A percentile compares a stretch with the other conserved stretches of the same genome.
Conservation (phyloP, 2,888 invertebrate species). For the Diarsia brunnea region DNA sequence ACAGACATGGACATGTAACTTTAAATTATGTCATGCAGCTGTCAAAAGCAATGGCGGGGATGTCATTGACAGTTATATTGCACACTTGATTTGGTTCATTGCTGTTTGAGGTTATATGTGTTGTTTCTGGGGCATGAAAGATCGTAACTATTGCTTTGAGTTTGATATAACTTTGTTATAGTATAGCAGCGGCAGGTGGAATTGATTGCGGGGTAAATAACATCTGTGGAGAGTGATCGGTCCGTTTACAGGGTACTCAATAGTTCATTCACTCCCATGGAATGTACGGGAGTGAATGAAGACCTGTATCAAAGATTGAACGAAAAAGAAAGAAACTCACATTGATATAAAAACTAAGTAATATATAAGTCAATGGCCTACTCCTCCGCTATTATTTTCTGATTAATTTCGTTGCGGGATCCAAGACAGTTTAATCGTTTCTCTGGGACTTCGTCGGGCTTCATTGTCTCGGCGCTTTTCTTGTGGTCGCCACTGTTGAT, state of each 20-base stretch:
- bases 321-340: no score
- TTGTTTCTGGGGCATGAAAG: not conserved
- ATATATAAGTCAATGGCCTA: no score
- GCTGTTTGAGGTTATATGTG: constrained; percentile 5
- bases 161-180: constrained; percentile 3
- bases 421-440: no score
- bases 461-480: no score
- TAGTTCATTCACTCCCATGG: no score
- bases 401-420: no score
- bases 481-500: no score
- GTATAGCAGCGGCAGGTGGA: not conserved
- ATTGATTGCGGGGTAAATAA: not conserved
- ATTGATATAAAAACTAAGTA: no score
- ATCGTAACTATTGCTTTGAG: not conserved
- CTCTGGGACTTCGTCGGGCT: no score
- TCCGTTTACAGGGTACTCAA: not conserved
- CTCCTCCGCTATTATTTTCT: no score
- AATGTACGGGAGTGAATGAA: not conserved
- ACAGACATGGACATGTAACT: constrained; percentile 66
- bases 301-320: not conserved
- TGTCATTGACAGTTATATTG: constrained; percentile 59
- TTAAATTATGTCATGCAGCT: constrained; percentile 69
- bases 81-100: constrained; percentile 49
- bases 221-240: not conserved
- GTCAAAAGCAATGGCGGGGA: constrained; percentile 58